A percentile compares a stretch with the other conserved stretches of the same genome.
These are phyloP conservation scores for Probaryconus sp. DNA, from an alignment of 1,140 invertebrate species.

Conservation along the genomic window DNA sequence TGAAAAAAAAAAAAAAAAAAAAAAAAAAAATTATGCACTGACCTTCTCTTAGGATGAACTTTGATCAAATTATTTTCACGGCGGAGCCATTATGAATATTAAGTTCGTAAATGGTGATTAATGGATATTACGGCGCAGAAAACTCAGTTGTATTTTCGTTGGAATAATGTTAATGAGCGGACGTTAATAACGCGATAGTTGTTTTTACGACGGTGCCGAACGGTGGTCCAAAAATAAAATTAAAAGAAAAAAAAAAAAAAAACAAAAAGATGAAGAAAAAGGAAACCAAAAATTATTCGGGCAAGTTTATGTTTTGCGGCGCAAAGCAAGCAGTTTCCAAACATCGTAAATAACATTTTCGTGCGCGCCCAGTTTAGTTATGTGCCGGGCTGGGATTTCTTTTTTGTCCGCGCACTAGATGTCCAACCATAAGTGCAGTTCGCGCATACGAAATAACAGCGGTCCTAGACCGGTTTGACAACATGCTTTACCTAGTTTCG, in stretches of 20 bases:
- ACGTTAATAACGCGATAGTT: constrained; percentile 23
- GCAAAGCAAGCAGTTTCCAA: constrained; percentile 31
- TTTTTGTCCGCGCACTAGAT: constrained; percentile 29
- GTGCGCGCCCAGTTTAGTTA: constrained; percentile 19
- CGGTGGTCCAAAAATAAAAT: no score
- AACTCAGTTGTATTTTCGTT: constrained; percentile 21
- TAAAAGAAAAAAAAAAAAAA: no score
- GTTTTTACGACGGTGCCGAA: constrained; percentile 43
- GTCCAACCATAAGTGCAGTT: not conserved
- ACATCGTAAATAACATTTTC: constrained; percentile 52
- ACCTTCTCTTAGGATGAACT: no score
- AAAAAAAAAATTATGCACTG: no score
- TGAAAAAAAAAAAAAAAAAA: no score
- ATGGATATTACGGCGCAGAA: constrained; percentile 20
- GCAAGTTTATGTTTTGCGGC: constrained; percentile 45
- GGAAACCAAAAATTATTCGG: constrained; percentile 21
- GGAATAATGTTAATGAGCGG: constrained; percentile 41
- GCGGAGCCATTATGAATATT: constrained; percentile 13
- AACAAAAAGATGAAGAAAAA: constrained; percentile 11
- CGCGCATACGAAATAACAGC: constrained; percentile 17
- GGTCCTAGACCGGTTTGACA: constrained; percentile 52
- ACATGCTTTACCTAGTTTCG: constrained; percentile 39
- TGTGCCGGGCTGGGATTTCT: constrained; percentile 14
- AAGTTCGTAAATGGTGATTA: constrained; percentile 36
- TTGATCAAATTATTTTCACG: no score